Conservation (phyloP, 1,140 invertebrate species). For the Laodelphax striatellus region DNA sequence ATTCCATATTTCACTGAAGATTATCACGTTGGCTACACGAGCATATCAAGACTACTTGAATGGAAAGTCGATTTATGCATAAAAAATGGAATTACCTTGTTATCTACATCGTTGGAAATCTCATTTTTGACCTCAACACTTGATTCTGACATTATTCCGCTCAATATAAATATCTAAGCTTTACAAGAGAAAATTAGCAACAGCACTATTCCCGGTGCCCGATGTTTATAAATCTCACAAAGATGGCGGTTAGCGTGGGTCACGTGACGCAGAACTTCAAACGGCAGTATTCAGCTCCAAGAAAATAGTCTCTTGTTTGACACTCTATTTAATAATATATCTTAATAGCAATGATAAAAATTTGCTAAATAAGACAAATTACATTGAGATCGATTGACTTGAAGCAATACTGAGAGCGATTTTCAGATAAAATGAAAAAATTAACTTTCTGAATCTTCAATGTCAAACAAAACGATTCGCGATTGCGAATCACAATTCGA, state of each 20-base stretch:
- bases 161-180: conserved; percentile 25
- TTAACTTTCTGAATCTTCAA: too few relatives aligned
- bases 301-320: too few relatives aligned
- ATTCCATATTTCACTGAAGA: conserved; percentile 4
- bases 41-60: conserved; percentile 1
- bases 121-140: conserved; percentile 39
- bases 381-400: too few relatives aligned
- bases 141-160: conserved; percentile 35
- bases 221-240: conserved; percentile 40
- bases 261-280: conserved; percentile 34
- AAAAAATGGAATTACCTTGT: conserved; percentile 20
- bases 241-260: conserved; percentile 44
- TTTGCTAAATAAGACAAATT: too few relatives aligned
- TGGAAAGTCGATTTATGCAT: conserved; percentile 31
- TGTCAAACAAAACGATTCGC: too few relatives aligned
- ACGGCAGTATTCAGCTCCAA: conserved; percentile 20
- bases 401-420: too few relatives aligned
- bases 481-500: too few relatives aligned
- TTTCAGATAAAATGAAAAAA: too few relatives aligned
- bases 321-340: too few relatives aligned
- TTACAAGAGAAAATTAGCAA: neutral
- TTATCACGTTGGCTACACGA: conserved; percentile 20
- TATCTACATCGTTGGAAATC: conserved; percentile 36
- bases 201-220: conserved; percentile 11
- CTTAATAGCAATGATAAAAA: too few relatives aligned